Evolutionary conservation across 1,140 invertebrate species (phyloP).

Genomic region (Monomorium pharaonis): DNA sequence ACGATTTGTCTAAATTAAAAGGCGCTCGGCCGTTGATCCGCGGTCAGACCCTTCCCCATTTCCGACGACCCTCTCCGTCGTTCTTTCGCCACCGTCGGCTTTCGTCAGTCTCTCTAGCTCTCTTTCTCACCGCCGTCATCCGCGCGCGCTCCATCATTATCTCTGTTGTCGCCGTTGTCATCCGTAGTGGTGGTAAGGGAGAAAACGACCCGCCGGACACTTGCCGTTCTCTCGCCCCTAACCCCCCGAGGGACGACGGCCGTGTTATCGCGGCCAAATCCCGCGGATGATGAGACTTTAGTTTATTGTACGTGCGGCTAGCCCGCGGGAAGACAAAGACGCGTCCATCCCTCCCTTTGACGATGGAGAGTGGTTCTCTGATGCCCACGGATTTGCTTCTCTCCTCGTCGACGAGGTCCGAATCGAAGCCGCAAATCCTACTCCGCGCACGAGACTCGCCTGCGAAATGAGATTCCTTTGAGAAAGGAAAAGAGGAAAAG

Average conservation of each 20-base stretch:
- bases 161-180: conserved; percentile 30
- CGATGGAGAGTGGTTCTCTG: conserved; percentile 44
- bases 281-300: conserved; percentile 85
- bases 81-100: neutral
- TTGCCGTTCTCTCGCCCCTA: conserved; percentile 63
- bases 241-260: conserved; percentile 74
- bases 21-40: conserved; percentile 81
- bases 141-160: conserved; percentile 54
- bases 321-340: conserved; percentile 61
- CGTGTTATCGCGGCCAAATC: conserved; percentile 84
- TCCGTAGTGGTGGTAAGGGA: conserved; percentile 28
- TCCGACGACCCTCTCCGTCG: conserved; percentile 31
- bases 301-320: conserved; percentile 83
- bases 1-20: conserved; percentile 87
- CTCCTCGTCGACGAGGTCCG: conserved; percentile 56
- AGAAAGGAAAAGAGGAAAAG: conserved; percentile 10
- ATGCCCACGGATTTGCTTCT: conserved; percentile 69
- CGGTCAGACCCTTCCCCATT: conserved; percentile 63
- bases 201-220: conserved; percentile 42
- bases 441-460: conserved; percentile 72
- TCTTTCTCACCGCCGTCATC: conserved; percentile 4
- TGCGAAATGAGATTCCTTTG: conserved; percentile 74
- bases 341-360: neutral
- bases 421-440: conserved; percentile 68
- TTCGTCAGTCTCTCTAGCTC: conserved; percentile 24